Conservation (phyloP, 1,140 invertebrate genomes). For the Hycleus phaleratus region DNA sequence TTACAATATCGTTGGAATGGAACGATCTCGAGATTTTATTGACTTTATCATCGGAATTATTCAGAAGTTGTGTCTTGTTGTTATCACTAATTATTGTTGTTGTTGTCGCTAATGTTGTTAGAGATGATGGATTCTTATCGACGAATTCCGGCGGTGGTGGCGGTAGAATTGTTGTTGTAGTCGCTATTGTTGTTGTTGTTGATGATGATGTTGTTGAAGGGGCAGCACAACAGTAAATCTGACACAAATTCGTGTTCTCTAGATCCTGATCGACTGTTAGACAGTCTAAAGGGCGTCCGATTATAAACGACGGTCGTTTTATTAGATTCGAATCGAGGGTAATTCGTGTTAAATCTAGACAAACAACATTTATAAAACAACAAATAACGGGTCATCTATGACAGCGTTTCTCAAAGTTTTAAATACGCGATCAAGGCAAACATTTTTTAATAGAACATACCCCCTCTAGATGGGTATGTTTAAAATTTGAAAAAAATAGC, state of each 20-base stretch:
- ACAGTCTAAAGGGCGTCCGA: conserved; percentile 32
- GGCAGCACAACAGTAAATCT: conserved; percentile 35
- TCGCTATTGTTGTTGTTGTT: conserved; percentile 14
- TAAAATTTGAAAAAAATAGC: too few species aligned
- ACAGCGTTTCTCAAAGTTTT: too few species aligned
- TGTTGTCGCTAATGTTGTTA: not conserved
- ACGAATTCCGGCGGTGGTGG: conserved; percentile 17
- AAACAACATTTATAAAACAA: too few species aligned
- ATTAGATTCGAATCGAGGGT: conserved; percentile 22
- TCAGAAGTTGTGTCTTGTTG: too few species aligned
- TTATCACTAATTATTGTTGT: conserved; percentile 18
- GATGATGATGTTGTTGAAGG: conserved; percentile 8
- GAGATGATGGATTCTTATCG: conserved; percentile 17
- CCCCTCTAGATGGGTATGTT: too few species aligned
- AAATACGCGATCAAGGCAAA: too few species aligned
- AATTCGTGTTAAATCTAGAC: conserved; percentile 25
- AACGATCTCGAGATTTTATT: conserved; percentile 31
- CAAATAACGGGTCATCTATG: too few species aligned
- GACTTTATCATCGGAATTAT: conserved; percentile 24
- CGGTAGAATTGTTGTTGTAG: conserved; percentile 6
- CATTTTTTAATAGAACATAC: too few species aligned
- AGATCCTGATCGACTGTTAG: conserved; percentile 28
- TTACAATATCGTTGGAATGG: conserved; percentile 37
- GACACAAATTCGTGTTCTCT: conserved; percentile 29
- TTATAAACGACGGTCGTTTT: conserved; percentile 22